phyloP scores from a whole-genome alignment of 2,797 vertebrate genomes.

The Danio jaintianensis region DNA sequence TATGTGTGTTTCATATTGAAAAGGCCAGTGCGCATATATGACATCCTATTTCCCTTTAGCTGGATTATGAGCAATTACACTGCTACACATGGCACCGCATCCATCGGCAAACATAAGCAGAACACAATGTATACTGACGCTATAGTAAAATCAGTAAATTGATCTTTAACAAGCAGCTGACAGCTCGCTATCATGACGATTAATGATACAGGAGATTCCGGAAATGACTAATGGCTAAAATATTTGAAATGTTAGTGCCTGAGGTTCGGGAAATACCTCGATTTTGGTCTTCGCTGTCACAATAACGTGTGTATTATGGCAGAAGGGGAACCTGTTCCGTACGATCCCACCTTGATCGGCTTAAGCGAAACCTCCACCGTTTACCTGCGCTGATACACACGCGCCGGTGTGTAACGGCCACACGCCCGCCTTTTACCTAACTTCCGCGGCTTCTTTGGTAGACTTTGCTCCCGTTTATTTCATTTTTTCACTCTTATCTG shows the following conservation, averaged over 20 bases:
- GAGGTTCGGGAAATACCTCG: slow-evolving; percentile 69
- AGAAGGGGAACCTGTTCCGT: slow-evolving; percentile 66
- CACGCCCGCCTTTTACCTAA: slow-evolving; percentile 40
- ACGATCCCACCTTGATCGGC: slow-evolving; percentile 80
- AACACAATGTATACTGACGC: background rate
- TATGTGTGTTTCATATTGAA: background rate
- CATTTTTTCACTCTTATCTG: slow-evolving; percentile 60
- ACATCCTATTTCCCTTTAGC: slow-evolving; percentile 2
- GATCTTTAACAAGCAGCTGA: slow-evolving; percentile 64
- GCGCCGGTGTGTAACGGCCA: slow-evolving; percentile 66
- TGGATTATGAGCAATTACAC: background rate
- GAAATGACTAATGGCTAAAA: slow-evolving; percentile 48
- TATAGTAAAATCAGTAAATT: slow-evolving; percentile 2
- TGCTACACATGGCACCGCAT: background rate
- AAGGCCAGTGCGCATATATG: background rate
- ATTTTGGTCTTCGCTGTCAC: slow-evolving; percentile 67
- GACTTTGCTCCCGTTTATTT: slow-evolving; percentile 72
- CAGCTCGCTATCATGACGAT: slow-evolving; percentile 23
- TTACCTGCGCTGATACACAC: slow-evolving; percentile 64
- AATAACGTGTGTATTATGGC: slow-evolving; percentile 65
- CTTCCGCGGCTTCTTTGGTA: slow-evolving; percentile 34
- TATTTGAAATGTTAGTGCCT: background rate
- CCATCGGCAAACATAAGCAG: background rate
- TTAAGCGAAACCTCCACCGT: slow-evolving; percentile 70
- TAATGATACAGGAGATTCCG: slow-evolving; percentile 56